phyloP scores from a whole-genome alignment of 2,888 invertebrate genomes.

The Molorchus minor region DNA sequence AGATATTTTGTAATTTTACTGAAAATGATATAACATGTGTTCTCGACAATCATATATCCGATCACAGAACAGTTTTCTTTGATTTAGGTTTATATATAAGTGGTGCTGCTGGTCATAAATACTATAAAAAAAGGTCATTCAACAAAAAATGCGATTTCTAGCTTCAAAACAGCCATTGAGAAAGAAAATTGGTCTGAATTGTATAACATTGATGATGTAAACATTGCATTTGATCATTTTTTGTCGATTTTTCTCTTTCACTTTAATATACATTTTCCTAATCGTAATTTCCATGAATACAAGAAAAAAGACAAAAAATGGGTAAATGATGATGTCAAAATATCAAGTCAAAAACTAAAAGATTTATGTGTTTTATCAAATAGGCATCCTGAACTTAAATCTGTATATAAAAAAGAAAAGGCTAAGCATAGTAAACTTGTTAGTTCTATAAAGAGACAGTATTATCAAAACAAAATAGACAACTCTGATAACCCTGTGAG shows the following conservation, averaged over 20 bases:
- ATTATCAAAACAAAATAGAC: slow-evolving; percentile 2
- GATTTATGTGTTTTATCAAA: slow-evolving; percentile 9
- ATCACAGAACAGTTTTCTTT: neutral
- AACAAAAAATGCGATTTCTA: slow-evolving; percentile 6
- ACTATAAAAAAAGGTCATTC: neutral
- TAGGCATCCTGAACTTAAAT: slow-evolving; percentile 8
- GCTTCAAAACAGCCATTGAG: slow-evolving; percentile 3
- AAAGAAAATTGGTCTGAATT: slow-evolving; percentile 6
- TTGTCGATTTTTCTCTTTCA: too few relatives aligned
- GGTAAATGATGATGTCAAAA: slow-evolving; percentile 9
- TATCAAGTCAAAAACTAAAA: slow-evolving; percentile 7
- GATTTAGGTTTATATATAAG: neutral
- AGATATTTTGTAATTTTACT: too few relatives aligned
- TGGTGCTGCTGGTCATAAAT: neutral
- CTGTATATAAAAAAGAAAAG: slow-evolving; percentile 3
- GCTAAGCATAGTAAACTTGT: slow-evolving; percentile 6
- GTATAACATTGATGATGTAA: neutral
- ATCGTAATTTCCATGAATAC: neutral
- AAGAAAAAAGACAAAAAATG: slow-evolving; percentile 1
- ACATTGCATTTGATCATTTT: slow-evolving; percentile 6
- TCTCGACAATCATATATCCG: neutral
- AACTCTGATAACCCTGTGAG: slow-evolving; percentile 2
- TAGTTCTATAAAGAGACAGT: neutral
- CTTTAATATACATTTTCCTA: slow-evolving; percentile 16
- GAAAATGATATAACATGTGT: neutral